Percentiles rank a stretch among this genome's conserved stretches.
Evolutionary conservation across 2,888 invertebrate species (phyloP).

Genomic region (Aspidiotus destructor): DNA sequence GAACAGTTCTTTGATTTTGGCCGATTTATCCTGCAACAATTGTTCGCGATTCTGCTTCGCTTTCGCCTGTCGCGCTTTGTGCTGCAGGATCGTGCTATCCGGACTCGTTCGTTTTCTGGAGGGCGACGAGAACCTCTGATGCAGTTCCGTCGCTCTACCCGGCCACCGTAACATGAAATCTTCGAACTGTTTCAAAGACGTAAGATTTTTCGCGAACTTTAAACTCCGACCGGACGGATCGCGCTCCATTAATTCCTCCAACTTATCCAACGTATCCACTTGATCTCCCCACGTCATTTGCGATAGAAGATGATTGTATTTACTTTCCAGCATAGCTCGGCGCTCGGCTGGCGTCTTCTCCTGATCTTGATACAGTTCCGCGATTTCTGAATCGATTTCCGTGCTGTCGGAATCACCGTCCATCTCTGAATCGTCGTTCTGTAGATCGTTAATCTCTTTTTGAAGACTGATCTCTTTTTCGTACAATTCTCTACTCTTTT

Average conservation of each 20-base stretch:
- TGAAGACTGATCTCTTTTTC: slow-evolving; percentile 50
- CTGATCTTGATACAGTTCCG: slow-evolving; percentile 6
- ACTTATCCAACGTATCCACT: slow-evolving; percentile 64
- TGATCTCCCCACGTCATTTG: slow-evolving; percentile 66
- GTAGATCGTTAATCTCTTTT: slow-evolving; percentile 48
- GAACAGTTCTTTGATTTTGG: slow-evolving; percentile 71
- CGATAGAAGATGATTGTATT: slow-evolving; percentile 15
- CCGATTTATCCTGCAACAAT: slow-evolving; percentile 71
- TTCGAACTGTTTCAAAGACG: slow-evolving; percentile 65
- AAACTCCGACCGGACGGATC: slow-evolving; percentile 34
- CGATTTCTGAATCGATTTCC: slow-evolving; percentile 20
- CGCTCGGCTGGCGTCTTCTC: slow-evolving; percentile 1
- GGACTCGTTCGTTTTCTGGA: slow-evolving; percentile 75
- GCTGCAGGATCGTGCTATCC: slow-evolving; percentile 59
- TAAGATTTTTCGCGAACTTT: slow-evolving; percentile 47
- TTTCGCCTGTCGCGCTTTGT: slow-evolving; percentile 83
- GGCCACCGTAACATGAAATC: slow-evolving; percentile 79
- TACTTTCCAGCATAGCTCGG: slow-evolving; percentile 9
- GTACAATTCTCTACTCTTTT: slow-evolving; percentile 44
- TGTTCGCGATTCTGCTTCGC: slow-evolving; percentile 79
- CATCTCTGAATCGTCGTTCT: slow-evolving; percentile 17
- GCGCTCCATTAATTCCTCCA: slow-evolving; percentile 61
- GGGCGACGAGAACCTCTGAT: slow-evolving; percentile 87
- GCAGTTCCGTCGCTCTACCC: slow-evolving; percentile 81
- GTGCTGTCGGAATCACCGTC: slow-evolving; percentile 23